Evolutionary conservation across 2,113 vertebrate species (phyloP).

Genomic region (Nannobrachium achirus): DNA sequence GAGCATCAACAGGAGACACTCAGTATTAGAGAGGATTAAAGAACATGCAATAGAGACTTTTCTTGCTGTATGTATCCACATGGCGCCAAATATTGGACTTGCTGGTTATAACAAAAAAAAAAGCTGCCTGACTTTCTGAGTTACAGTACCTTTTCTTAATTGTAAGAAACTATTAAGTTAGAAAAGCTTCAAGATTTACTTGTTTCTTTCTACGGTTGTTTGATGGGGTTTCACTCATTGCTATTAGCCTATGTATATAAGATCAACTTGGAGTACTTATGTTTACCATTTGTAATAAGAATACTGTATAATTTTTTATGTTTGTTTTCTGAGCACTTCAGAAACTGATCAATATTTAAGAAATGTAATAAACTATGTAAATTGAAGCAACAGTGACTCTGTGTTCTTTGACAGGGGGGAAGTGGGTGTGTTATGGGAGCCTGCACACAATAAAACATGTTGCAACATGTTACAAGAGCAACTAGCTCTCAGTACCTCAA

Average conservation of each 20-base stretch:
- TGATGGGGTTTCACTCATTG: conserved; percentile 96
- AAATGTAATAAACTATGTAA: conserved; percentile 90
- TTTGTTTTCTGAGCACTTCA: conserved; percentile 91
- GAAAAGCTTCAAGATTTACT: conserved; percentile 90
- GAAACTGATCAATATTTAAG: conserved; percentile 95
- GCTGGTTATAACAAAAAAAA: conserved; percentile 81
- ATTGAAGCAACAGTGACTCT: conserved; percentile 68
- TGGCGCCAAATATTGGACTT: conserved; percentile 71
- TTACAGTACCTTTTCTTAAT: conserved; percentile 90
- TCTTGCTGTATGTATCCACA: conserved; percentile 84
- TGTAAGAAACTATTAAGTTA: conserved; percentile 88
- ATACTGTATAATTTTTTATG: conserved; percentile 93
- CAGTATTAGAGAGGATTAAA: conserved; percentile 91
- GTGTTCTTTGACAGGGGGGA: conserved; percentile 46
- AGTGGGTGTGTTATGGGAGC: conserved; percentile 59
- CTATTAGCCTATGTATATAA: conserved; percentile 99
- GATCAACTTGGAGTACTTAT: conserved; percentile 93
- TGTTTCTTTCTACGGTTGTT: conserved; percentile 95
- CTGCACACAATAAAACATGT: conserved; percentile 74
- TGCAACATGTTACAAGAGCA: conserved; percentile 71
- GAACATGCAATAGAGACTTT: conserved; percentile 86
- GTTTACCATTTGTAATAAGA: conserved; percentile 99
- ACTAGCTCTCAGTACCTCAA: conserved; percentile 55
- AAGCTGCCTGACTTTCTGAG: conserved; percentile 91
- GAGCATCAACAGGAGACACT: conserved; percentile 85